These are phyloP conservation scores for Lasioglossum albipes DNA, from an alignment of 1,140 invertebrate species.

Conservation along the genomic window DNA sequence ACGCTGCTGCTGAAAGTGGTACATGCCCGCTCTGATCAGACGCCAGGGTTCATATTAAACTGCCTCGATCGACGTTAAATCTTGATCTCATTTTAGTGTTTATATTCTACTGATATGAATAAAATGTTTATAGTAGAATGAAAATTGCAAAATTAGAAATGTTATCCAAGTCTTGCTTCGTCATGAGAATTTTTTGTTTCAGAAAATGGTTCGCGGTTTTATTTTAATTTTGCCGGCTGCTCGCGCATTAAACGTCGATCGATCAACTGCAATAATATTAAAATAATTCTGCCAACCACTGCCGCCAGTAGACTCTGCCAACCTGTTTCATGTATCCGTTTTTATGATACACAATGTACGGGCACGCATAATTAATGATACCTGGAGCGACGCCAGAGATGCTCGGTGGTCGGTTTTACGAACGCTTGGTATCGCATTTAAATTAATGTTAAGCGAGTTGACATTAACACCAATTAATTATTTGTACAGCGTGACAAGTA, in stretches of 20 bases:
- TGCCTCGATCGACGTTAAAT: too few relatives aligned
- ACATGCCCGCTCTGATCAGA: not conserved
- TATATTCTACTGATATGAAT: not conserved
- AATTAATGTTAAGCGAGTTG: not conserved
- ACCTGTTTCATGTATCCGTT: conserved; percentile 21
- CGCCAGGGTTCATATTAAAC: too few relatives aligned
- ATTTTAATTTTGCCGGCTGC: not conserved
- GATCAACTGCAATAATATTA: conserved; percentile 14
- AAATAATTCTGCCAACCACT: conserved; percentile 17
- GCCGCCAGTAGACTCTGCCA: not conserved
- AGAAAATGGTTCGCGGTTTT: not conserved
- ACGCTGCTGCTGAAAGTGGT: too few relatives aligned
- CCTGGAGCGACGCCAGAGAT: conserved; percentile 11
- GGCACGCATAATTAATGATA: conserved; percentile 17
- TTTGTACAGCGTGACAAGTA: not conserved
- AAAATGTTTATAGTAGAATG: not conserved
- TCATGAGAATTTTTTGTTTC: too few relatives aligned
- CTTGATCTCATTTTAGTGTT: too few relatives aligned
- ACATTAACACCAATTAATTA: not conserved
- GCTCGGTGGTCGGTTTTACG: not conserved
- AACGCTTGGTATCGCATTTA: not conserved
- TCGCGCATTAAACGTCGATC: conserved; percentile 12
- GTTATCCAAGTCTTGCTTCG: too few relatives aligned
- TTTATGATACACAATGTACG: conserved; percentile 11
- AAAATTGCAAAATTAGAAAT: too few relatives aligned